Base-by-base conservation (phyloP, 2,888 invertebrate genomes). In the Cepaea hortensis region DNA sequence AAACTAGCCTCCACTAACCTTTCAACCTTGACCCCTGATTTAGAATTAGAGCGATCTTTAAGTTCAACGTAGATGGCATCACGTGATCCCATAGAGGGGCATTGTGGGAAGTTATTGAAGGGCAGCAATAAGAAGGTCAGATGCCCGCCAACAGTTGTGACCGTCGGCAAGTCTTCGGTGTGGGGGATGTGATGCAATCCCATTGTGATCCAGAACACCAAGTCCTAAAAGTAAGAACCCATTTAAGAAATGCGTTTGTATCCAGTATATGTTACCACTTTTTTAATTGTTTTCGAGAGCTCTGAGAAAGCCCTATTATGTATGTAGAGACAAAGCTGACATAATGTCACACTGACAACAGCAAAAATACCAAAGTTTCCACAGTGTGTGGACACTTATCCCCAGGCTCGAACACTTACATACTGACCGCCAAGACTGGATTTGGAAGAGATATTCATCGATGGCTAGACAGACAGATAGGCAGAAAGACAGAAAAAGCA, bases 111-210 rank as follows among this genome's bases (percentile, higher is more conserved):
- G 88, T 92, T 93, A 91, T 94, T 93, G 90, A 90, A 93, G n/a
- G 94, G 94, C n/a, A 91, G 81, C 61, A 94, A 88, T 85, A 89
- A 89, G 88, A 94, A 92, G 50, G 92, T 91, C 65, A 93, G 87
- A 85, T 91, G 90, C 48, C 90, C 89, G n/a, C 92, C 92, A 3
- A 91, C 88, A 0, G 93, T 92, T 23, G 91, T 88, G 3, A 92
- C 91, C 80, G 91, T 91, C 11, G 94, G 94, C 1, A 93, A 82
- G 87, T 94, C 92, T 87, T 93, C 93, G 9, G 91, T 92, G 84
- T 92, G 93, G 18, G 94, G 94, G 76, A 94, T 90, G 88, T 93
- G 93, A 70, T 92, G 91, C 3, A 91, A 90, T 3, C 93, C 93
- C 11, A 93, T 87, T 0, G 93, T 93, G 48, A 93, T 90, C 94